phyloP scores from a whole-genome alignment of 2,797 vertebrate genomes.

The Malurus splendens region DNA sequence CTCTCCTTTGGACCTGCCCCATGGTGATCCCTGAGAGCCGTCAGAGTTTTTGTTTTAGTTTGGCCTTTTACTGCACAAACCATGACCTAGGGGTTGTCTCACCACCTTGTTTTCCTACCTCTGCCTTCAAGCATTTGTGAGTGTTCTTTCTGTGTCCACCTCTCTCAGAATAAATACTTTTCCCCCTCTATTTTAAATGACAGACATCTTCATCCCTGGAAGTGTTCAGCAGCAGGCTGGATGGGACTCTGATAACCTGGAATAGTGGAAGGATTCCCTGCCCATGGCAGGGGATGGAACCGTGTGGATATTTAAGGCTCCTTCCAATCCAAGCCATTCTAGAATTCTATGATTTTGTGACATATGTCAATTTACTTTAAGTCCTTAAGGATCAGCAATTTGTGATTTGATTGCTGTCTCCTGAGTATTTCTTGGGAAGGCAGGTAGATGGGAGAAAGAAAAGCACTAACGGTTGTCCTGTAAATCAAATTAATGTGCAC shows the following conservation, averaged over 20 bases:
- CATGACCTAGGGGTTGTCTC: background rate
- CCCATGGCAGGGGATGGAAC: background rate
- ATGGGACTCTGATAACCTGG: background rate
- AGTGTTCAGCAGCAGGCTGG: background rate
- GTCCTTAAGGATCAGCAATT: background rate
- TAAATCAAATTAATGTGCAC: background rate
- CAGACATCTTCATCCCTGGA: background rate
- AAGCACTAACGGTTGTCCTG: background rate
- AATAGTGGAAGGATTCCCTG: background rate
- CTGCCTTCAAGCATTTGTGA: background rate
- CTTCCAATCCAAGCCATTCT: background rate
- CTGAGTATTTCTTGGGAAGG: background rate
- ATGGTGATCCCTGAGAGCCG: background rate
- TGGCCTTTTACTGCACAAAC: background rate
- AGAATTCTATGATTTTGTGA: background rate
- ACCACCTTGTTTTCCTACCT: background rate
- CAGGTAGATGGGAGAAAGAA: background rate
- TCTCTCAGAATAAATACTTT: background rate
- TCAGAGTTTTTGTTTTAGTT: background rate
- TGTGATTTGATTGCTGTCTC: background rate
- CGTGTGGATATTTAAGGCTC: background rate
- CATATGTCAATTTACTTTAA: background rate
- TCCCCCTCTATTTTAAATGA: fast-evolving
- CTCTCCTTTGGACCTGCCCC: too few relatives aligned
- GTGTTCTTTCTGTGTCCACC: background rate